Evolutionary conservation across 2,888 invertebrate genomes (phyloP).

Genomic region (Taenaris catops): DNA sequence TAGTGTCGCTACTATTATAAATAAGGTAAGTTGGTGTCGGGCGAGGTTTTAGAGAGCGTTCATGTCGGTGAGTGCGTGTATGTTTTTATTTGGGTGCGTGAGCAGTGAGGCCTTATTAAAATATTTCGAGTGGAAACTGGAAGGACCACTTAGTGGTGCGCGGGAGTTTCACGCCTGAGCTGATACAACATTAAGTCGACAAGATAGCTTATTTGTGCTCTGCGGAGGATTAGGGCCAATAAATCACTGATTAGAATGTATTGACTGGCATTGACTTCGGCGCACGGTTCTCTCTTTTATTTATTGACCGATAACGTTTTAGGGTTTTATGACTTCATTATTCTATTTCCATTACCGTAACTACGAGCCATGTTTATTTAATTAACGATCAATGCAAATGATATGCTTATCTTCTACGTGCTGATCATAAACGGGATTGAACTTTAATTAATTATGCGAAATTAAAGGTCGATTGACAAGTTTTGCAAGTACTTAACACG

Average conservation of each 20-base stretch:
- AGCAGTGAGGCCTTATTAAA: slow-evolving; percentile 78
- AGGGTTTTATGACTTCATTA: slow-evolving; percentile 61
- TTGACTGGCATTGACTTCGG: slow-evolving; percentile 73
- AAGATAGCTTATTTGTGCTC: slow-evolving; percentile 80
- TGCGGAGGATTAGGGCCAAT: slow-evolving; percentile 76
- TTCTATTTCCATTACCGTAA: slow-evolving; percentile 31
- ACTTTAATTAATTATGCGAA: slow-evolving; percentile 45
- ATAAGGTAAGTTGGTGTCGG: slow-evolving; percentile 58
- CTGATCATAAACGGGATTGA: slow-evolving; percentile 30
- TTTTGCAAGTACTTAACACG: slow-evolving; percentile 20
- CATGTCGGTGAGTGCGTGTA: slow-evolving; percentile 57
- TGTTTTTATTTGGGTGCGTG: slow-evolving; percentile 78
- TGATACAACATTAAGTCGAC: slow-evolving; percentile 79
- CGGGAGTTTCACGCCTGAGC: slow-evolving; percentile 79
- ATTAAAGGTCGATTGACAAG: slow-evolving; percentile 26
- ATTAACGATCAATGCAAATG: slow-evolving; percentile 51
- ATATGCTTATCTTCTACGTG: slow-evolving; percentile 35
- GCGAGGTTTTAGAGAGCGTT: slow-evolving; percentile 53
- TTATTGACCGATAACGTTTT: slow-evolving; percentile 60
- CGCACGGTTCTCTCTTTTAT: slow-evolving; percentile 57
- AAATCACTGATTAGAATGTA: slow-evolving; percentile 80
- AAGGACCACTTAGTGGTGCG: slow-evolving; percentile 79
- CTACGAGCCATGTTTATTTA: slow-evolving; percentile 50
- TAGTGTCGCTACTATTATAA: slow-evolving; percentile 78
- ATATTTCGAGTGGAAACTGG: slow-evolving; percentile 80